Evolutionary conservation across 1,140 invertebrate genomes (phyloP), one percentile per base, ranked within the genome.

Genomic region (Physella acuta): DNA sequence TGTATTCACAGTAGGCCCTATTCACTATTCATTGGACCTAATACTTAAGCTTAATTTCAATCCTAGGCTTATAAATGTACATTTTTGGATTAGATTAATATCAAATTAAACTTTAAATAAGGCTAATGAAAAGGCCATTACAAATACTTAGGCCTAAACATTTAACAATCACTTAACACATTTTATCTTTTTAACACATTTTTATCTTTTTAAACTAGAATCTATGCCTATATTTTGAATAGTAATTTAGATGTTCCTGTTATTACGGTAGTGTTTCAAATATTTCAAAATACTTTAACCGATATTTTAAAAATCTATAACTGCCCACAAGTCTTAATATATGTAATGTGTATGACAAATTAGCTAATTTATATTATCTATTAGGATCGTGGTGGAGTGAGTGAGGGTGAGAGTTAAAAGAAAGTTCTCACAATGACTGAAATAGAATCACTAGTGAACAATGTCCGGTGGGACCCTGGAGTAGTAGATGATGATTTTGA

Each of bases 401-500:
- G 71, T 55, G 39, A 26, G 34, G 24, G 37, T 60, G 52, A 44
- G 28, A 28, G 37, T 60, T 28, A 37, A n/a, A n/a, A 3, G 31
- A 3, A 49, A 33, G 5, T 30, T 4, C 30, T 44, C 64, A 74
- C 70, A 71, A 84, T 83, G 82, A 84, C 81, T 17, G 83, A 84
- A 71, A 78, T 84, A 55, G 81, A 81, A 60, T 74, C 78, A 58
- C 71, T 71, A 31, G 68, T 67, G 49, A 79, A 80, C 75, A 69
- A 68, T 56, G 75, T 80, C 59, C 79, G 79, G n/a, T 84, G 82
- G 83, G 81, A 83, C 44, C 70, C 75, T 30, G 75, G 76, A 34
- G 78, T 79, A 69, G 77, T 76, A 84, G 95, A 96, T 87, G 87
- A 88, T 68, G 96, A 98, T 88, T 98, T 98, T 88, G 98, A 99